Evolutionary conservation across 1,140 invertebrate species (phyloP).

Genomic region (Pogonomyrmex californicus): DNA sequence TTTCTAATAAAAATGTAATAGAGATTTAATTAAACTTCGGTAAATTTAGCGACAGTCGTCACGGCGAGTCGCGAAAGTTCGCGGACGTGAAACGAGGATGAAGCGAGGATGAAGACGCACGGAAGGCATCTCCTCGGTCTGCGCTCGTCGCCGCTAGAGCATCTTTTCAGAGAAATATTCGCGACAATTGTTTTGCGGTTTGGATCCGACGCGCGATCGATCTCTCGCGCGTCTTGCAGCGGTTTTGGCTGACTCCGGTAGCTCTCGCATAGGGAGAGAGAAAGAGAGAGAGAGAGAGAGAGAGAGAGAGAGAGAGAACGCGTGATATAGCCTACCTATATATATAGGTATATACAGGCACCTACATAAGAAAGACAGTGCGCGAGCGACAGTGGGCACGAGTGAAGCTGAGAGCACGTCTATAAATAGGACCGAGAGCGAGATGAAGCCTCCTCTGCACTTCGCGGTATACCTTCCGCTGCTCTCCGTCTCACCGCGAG

Average conservation of each 20-base stretch:
- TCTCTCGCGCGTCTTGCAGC: conserved; percentile 62
- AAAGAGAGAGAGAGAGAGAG: conserved; percentile 36
- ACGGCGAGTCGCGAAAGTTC: neutral
- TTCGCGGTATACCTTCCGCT: conserved; percentile 79
- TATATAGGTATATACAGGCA: conserved; percentile 70
- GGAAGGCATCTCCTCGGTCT: neutral
- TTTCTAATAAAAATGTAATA: conserved; percentile 14
- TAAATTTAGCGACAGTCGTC: conserved; percentile 1
- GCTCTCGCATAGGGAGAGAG: conserved; percentile 42
- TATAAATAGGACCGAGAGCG: conserved; percentile 86
- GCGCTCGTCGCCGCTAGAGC: neutral
- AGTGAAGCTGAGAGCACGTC: conserved; percentile 86
- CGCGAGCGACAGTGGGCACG: conserved; percentile 81
- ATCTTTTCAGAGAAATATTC: neutral
- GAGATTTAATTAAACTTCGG: conserved; percentile 14
- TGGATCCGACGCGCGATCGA: conserved; percentile 64
- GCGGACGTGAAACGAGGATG: neutral
- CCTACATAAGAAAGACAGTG: conserved; percentile 79
- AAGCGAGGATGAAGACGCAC: neutral
- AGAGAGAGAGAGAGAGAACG: conserved; percentile 22
- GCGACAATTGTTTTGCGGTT: neutral
- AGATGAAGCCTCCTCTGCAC: conserved; percentile 83
- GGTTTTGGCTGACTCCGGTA: conserved; percentile 70
- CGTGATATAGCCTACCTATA: conserved; percentile 61
- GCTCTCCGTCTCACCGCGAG: conserved; percentile 62